A percentile compares a stretch with the other conserved stretches of the same genome.
These are phyloP conservation scores for Aphis craccivora DNA, from an alignment of 1,140 invertebrate species.

Conservation along the genomic window DNA sequence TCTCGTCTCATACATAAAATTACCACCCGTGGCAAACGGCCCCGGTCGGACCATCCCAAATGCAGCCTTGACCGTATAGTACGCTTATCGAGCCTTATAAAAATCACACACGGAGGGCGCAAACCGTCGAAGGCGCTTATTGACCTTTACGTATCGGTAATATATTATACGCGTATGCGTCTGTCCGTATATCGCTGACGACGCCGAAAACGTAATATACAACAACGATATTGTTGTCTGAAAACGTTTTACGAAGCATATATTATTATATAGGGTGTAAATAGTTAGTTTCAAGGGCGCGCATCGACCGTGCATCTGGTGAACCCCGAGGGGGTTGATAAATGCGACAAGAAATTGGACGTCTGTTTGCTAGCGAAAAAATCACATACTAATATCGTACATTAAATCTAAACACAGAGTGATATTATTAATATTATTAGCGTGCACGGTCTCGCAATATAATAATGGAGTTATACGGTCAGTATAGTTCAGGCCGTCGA, in stretches of 20 bases:
- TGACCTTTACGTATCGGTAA: neutral
- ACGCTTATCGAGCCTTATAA: neutral
- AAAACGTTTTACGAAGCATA: neutral
- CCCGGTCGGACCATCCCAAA: neutral
- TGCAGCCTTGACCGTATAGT: neutral
- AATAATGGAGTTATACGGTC: no score
- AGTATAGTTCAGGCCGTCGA: no score
- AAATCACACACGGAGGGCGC: neutral
- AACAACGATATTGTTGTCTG: neutral
- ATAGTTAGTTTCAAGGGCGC: neutral
- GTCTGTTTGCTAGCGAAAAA: neutral
- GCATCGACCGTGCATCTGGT: neutral
- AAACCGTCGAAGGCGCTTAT: neutral
- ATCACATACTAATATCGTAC: neutral
- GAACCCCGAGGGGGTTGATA: neutral
- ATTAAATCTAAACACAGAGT: no score
- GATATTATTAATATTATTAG: no score
- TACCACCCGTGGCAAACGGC: neutral
- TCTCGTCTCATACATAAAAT: neutral
- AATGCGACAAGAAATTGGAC: neutral
- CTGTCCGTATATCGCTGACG: neutral
- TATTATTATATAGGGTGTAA: neutral
- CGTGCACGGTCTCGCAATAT: no score
- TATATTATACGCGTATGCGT: neutral
- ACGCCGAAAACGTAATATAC: neutral